Evolutionary conservation across 2,888 invertebrate genomes (phyloP).

Genomic region (Rhaphigaster nebulosa): DNA sequence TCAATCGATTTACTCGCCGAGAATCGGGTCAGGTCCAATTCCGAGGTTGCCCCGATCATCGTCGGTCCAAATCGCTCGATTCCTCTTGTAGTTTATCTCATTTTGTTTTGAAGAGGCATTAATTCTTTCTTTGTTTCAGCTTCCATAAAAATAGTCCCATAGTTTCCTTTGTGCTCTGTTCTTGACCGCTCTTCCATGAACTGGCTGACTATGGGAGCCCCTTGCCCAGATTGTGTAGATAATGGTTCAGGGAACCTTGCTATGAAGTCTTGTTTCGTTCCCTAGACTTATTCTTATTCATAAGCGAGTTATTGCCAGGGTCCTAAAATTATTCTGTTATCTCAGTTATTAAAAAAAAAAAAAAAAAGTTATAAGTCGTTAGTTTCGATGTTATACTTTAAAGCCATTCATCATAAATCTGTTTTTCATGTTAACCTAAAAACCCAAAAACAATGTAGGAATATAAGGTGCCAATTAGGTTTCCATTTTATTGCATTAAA

Average conservation of each 20-base stretch:
- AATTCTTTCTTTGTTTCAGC: background rate
- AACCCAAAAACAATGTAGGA: too few species aligned
- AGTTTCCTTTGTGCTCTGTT: conserved; percentile 9
- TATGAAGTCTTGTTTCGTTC: background rate
- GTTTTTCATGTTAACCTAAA: too few species aligned
- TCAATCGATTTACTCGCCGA: background rate
- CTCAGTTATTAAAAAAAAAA: too few species aligned
- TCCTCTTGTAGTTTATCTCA: background rate
- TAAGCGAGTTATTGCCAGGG: background rate
- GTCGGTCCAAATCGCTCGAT: background rate
- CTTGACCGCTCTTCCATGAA: background rate
- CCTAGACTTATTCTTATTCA: background rate
- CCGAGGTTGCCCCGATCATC: background rate
- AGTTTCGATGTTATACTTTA: too few species aligned
- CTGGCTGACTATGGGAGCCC: background rate
- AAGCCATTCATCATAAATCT: too few species aligned
- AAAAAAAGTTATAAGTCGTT: too few species aligned
- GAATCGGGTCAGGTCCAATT: background rate
- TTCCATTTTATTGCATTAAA: too few species aligned
- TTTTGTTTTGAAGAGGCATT: background rate
- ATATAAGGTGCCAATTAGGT: too few species aligned
- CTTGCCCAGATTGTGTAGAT: background rate
- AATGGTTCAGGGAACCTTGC: background rate
- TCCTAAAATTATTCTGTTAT: background rate
- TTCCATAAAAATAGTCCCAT: background rate